phyloP scores from a whole-genome alignment of 2,888 invertebrate genomes.

The Cotesia congregata region DNA sequence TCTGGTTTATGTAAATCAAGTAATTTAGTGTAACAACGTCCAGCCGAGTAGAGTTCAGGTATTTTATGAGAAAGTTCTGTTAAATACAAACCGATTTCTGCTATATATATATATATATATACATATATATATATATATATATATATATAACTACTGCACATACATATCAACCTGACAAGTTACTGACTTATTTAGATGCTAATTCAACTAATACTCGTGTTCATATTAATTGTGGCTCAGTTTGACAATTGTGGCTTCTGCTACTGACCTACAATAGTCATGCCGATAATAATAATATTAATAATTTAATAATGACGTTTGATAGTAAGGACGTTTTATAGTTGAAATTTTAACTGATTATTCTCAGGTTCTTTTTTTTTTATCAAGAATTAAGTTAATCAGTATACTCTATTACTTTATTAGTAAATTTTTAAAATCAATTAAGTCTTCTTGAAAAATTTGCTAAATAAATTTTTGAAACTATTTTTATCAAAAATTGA shows the following conservation, averaged over 20 bases:
- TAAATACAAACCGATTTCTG: slow-evolving; percentile 25
- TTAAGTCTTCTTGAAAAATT: no score
- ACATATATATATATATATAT: no score
- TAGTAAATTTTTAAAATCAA: no score
- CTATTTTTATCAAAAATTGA: no score
- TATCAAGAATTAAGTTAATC: no score
- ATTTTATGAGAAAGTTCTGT: slow-evolving; percentile 19
- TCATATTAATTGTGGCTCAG: neutral
- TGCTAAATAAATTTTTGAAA: no score
- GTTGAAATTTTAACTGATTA: no score
- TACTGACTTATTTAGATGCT: slow-evolving; percentile 25
- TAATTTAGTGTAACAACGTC: slow-evolving; percentile 27
- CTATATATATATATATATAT: neutral
- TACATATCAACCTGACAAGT: slow-evolving; percentile 21
- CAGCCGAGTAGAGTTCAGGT: slow-evolving; percentile 2
- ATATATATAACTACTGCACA: slow-evolving; percentile 6
- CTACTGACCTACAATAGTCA: slow-evolving; percentile 10
- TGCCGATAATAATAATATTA: neutral
- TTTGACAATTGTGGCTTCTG: slow-evolving; percentile 4
- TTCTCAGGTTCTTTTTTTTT: no score
- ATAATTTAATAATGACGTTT: no score
- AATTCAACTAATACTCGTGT: slow-evolving; percentile 7
- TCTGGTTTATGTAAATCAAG: slow-evolving; percentile 43
- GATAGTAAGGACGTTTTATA: no score
- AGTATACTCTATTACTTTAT: no score